Base-by-base conservation (phyloP, 2,888 invertebrate species). In the Adelognathus sp. region DNA sequence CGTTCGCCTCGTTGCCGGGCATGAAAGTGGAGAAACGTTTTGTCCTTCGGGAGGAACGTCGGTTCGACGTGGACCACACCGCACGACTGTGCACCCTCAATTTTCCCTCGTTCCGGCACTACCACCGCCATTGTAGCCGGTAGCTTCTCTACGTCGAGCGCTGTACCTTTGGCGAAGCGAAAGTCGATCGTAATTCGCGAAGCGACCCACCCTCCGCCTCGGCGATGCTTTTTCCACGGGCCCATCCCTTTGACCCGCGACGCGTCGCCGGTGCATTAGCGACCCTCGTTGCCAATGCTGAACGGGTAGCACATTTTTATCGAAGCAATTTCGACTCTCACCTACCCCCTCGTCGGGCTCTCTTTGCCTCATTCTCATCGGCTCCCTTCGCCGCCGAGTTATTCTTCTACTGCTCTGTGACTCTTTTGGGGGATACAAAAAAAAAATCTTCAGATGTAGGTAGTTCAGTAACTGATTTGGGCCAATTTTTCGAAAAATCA, bases 241-340 rank as follows among this genome's bases (percentile, higher is more conserved):
- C 44, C 39, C 58, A 66, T 66, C 63, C 39, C 74, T 79, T 70
- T 70, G 74, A 74, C 70, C 66, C 74, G 52, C 44, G 41, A 50
- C 73, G 58, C 63, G 64, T 52, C 52, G 50, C 50, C 24, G 69
- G 56, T 69, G 79, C 84, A 84, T 86, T 83, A 81, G 77, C 76
- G 78, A 69, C 70, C 70, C 74, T 85, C 82, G 70, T 84, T 83
- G 79, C 74, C 80, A 80, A 82, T 82, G 82, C 79, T 81, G 82
- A 85, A 84, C 82, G 80, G 81, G 54, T 83, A 78, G 81, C 78
- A 74, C 81, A 79, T 81, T 82, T 86, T 83, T 82, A 78, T 71
- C 81, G 76, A 63, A 77, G 76, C 82, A 85, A 86, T 87, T 86
- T 85, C 63, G 80, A 77, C 54, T 70, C 67, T 56, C 44, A 21